These are phyloP conservation scores for Aricia artaxerxes DNA, from an alignment of 2,888 invertebrate species.

Conservation along the genomic window DNA sequence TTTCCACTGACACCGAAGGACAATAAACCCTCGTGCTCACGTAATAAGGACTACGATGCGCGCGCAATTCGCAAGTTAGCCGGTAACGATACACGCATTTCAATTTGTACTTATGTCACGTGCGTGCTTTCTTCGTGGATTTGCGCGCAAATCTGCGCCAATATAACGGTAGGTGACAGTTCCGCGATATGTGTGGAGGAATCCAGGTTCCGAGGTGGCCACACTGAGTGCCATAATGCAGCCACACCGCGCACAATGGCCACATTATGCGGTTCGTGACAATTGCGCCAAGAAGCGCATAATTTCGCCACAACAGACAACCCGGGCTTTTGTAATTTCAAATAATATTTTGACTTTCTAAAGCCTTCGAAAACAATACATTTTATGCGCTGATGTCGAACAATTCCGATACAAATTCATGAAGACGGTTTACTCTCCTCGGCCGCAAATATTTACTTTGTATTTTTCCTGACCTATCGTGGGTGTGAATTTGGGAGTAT, in stretches of 20 bases:
- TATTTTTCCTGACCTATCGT: slow-evolving; percentile 15
- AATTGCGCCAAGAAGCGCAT: slow-evolving; percentile 24
- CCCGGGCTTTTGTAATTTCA: slow-evolving; percentile 8
- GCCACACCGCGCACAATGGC: slow-evolving; percentile 33
- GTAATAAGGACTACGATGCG: slow-evolving; percentile 47
- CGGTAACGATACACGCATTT: slow-evolving; percentile 52
- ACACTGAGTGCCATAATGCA: slow-evolving; percentile 33
- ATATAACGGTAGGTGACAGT: slow-evolving; percentile 72
- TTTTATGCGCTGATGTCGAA: not conserved
- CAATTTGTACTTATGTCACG: slow-evolving; percentile 68
- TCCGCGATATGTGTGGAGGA: slow-evolving; percentile 62
- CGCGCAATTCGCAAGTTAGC: slow-evolving; percentile 42
- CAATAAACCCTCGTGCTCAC: slow-evolving; percentile 52
- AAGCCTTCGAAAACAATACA: slow-evolving; percentile 5
- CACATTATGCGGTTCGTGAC: slow-evolving; percentile 30
- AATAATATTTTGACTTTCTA: slow-evolving; percentile 28
- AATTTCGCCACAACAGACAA: slow-evolving; percentile 25
- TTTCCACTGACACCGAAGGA: slow-evolving; percentile 61
- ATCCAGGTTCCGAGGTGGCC: slow-evolving; percentile 42
- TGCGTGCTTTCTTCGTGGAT: slow-evolving; percentile 75
- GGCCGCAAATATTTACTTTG: not conserved
- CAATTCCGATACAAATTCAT: slow-evolving; percentile 8
- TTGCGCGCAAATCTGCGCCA: slow-evolving; percentile 73
- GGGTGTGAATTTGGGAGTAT: not conserved
- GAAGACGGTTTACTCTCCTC: not conserved